phyloP scores from a whole-genome alignment of 1,140 invertebrate genomes.

The Phocides pigmalion region DNA sequence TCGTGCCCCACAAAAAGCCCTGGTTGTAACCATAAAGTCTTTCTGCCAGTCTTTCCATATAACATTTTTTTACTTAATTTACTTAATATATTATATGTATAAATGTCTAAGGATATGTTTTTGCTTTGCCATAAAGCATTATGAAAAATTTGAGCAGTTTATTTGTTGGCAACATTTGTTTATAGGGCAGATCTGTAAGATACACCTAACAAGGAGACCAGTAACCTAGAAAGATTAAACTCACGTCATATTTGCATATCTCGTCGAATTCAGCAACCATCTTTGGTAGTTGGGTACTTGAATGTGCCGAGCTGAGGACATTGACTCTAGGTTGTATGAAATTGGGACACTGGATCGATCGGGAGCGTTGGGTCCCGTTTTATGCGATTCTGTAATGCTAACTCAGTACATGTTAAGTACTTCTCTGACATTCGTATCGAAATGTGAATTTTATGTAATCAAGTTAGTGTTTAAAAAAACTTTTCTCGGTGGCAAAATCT shows the following conservation, averaged over 20 bases:
- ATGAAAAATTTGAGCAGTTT: background rate
- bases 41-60: no score
- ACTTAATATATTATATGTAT: no score
- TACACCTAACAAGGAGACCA: background rate
- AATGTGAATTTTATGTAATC: background rate
- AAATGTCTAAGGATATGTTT: no score
- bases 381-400: background rate
- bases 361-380: background rate
- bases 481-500: no score
- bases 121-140: background rate
- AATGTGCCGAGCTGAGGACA: conserved; percentile 8
- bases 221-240: background rate
- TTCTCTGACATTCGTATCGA: background rate
- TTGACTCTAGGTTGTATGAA: conserved; percentile 24
- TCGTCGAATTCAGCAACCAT: background rate
- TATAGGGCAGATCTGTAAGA: background rate
- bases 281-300: background rate
- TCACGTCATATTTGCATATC: no score
- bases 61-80: no score
- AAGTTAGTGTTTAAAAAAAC: background rate
- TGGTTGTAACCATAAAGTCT: no score
- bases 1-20: no score
- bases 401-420: background rate
- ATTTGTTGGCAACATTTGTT: background rate
- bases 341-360: conserved; percentile 29